phyloP scores from a whole-genome alignment of 2,888 invertebrate species.

The Mythimna lalbum region DNA sequence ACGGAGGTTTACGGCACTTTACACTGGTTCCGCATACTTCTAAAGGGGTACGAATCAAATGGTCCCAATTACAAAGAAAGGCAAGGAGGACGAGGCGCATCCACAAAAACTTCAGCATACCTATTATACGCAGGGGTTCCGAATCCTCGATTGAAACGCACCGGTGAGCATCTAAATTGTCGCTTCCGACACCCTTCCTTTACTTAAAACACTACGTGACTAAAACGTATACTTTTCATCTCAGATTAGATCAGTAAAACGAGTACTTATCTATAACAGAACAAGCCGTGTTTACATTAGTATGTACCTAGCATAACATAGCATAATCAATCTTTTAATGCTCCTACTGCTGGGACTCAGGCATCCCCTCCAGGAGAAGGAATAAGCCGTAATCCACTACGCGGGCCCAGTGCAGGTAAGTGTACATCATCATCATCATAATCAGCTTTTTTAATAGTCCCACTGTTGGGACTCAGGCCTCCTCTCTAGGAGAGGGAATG shows the following conservation, averaged over 20 bases:
- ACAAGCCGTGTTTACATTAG: no score
- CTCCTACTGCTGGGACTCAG: no score
- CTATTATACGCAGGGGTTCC: slow-evolving; percentile 33
- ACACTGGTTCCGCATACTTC: background rate
- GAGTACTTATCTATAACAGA: slow-evolving; percentile 2
- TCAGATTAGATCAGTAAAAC: slow-evolving; percentile 2
- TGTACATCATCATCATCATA: no score
- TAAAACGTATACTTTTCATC: background rate
- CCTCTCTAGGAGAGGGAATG: no score
- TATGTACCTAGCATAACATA: no score
- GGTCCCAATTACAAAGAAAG: background rate
- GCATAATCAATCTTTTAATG: no score
- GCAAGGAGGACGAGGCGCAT: background rate
- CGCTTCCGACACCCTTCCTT: slow-evolving; percentile 2
- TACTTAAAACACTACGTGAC: slow-evolving; percentile 21
- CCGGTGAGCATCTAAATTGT: slow-evolving; percentile 37
- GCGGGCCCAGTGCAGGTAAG: no score
- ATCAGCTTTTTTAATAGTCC: no score
- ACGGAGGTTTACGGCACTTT: no score
- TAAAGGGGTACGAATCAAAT: background rate
- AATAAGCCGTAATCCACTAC: no score
- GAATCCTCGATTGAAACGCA: slow-evolving; percentile 22
- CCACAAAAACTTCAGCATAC: background rate
- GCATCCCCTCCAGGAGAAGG: no score
- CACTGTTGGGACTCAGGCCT: no score